These are phyloP conservation scores for Drosophila seclusa DNA, from an alignment of 2,888 invertebrate species.

Conservation along the genomic window DNA sequence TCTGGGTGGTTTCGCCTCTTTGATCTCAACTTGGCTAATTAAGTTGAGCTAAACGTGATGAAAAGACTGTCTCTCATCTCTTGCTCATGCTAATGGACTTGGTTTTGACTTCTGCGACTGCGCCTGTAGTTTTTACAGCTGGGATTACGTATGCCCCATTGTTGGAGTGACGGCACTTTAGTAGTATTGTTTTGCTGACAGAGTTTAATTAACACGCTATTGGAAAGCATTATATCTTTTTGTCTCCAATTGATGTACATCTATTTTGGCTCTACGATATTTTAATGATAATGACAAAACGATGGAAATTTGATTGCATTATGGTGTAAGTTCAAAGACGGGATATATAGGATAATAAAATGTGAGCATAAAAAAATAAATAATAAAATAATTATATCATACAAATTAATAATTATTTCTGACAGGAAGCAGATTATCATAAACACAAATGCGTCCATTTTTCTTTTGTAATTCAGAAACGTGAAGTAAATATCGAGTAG, in stretches of 20 bases:
- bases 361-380: too few relatives aligned
- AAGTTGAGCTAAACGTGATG: constrained; percentile 69
- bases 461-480: not conserved
- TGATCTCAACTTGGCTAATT: constrained; percentile 69
- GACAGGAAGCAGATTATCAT: not conserved
- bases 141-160: constrained; percentile 17
- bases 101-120: constrained; percentile 5
- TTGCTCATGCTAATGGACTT: constrained; percentile 42
- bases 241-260: not conserved
- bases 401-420: too few relatives aligned
- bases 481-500: not conserved
- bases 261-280: not conserved
- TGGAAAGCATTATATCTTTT: constrained; percentile 6
- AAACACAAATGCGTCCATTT: not conserved
- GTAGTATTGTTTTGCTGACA: constrained; percentile 2
- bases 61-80: constrained; percentile 32
- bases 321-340: not conserved
- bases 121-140: constrained; percentile 13
- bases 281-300: not conserved
- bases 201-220: constrained; percentile 18
- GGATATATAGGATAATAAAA: not conserved
- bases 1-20: constrained; percentile 71
- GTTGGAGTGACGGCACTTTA: constrained; percentile 23
- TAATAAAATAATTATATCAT: too few relatives aligned
- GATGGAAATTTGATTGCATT: not conserved